Conservation (phyloP, 2,113 vertebrate genomes). For the Alligator sinensis region DNA sequence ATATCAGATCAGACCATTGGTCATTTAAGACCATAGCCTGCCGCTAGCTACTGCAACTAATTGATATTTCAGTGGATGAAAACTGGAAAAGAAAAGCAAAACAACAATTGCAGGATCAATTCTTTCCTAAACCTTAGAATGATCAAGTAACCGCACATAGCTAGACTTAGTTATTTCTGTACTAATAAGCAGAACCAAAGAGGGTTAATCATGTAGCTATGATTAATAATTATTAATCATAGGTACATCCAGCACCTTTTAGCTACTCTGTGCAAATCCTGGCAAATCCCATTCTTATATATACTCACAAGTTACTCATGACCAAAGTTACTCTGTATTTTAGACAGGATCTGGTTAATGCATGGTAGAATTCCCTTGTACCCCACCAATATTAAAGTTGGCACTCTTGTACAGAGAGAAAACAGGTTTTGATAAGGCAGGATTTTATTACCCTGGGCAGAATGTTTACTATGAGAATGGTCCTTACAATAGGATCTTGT, state of each 20-base stretch:
- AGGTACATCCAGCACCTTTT: not conserved
- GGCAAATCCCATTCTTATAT: not conserved
- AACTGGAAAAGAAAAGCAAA: not conserved
- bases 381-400: fast-evolving
- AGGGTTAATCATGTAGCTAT: not conserved
- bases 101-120: not conserved
- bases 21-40: slow-evolving; percentile 1
- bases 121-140: not conserved
- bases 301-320: not conserved
- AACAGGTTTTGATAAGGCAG: not conserved
- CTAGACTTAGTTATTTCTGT: slow-evolving; percentile 24
- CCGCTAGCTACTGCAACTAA: not conserved
- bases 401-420: not conserved
- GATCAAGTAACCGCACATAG: not conserved
- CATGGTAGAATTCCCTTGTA: not conserved
- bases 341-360: not conserved
- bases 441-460: not conserved
- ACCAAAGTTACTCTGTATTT: not conserved
- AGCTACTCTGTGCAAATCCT: not conserved
- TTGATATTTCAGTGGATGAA: not conserved
- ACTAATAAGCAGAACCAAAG: slow-evolving; percentile 47
- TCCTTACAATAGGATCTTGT: not conserved
- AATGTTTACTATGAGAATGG: not conserved
- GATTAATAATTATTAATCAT: no score
- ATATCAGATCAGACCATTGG: not conserved